Evolutionary conservation across 1,140 invertebrate species (phyloP), one percentile per base, ranked within the genome.

Genomic region (Hormaphis cornu): DNA sequence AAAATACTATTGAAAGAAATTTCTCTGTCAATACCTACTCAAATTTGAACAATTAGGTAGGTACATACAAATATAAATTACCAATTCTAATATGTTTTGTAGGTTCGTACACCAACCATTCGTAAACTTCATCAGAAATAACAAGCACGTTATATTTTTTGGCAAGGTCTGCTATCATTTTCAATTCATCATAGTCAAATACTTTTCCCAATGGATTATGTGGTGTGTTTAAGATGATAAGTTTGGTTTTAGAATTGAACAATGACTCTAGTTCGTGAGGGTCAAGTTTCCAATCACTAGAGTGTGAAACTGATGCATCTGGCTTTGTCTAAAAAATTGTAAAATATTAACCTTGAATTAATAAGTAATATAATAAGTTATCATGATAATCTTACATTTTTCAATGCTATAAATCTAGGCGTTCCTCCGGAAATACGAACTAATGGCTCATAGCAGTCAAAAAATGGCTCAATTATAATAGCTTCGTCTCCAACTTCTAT

Each of bases 401-500:
- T 84, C 2, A 99, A 80, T 9, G 95, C 86, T 71, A 98, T 90
- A 77, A 90, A 98, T 61, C 86, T 87, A 1, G 93, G 87, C 20
- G 85, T 82, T 12, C 93, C 97, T 1, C 93, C 93, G 33, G 92
- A 91, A 74, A 86, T 85, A 74, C 81, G 83, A 1, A 98, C 88
- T 89, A 98, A 96, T 2, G 95, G 93, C 71, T 90, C 90, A 77
- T 99, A 99, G 76, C 95, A 98, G 78, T 99, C 97, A 78, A 96
- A 99, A 79, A 90, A 98, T 10, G 97, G 97, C 78, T 99, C 97
- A 72, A 99, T 95, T 30, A 99, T 93, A 71, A 98, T 95, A 71
- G 95, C 93, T 79, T 98, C 93, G 80, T 90, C 88, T 2, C 90
- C 92, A 53, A 82, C 83, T 74, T 88, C 87, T 9, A 95, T 85